Percentiles rank a stretch among this genome's conserved stretches.
These are phyloP conservation scores for Notothenia coriiceps DNA, from an alignment of 2,113 vertebrate species.

Conservation along the genomic window DNA sequence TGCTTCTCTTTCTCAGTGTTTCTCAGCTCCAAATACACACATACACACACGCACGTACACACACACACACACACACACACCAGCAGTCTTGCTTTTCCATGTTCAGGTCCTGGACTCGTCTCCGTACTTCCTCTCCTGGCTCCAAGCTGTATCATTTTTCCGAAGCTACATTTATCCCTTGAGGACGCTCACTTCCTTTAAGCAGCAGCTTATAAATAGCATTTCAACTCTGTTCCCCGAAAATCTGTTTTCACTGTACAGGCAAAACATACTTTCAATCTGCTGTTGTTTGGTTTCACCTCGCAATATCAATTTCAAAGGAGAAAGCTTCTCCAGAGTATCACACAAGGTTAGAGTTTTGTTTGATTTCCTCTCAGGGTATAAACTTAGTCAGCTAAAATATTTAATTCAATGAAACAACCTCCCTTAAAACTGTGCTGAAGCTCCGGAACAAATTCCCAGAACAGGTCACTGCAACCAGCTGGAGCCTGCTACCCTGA, in stretches of 20 bases:
- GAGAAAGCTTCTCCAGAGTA: slow-evolving; percentile 34
- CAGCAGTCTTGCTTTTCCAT: slow-evolving; percentile 75
- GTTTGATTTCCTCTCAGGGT: slow-evolving; percentile 70
- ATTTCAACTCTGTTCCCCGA: slow-evolving; percentile 74
- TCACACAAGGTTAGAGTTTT: slow-evolving; percentile 47
- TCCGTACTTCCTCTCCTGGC: slow-evolving; percentile 81
- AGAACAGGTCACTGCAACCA: slow-evolving; percentile 53
- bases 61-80: too few relatives aligned
- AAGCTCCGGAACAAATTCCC: slow-evolving; percentile 49
- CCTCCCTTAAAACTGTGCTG: slow-evolving; percentile 16
- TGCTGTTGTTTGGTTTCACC: slow-evolving; percentile 63
- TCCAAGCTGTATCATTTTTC: slow-evolving; percentile 85
- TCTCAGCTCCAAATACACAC: too few relatives aligned
- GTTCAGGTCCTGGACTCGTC: slow-evolving; percentile 78
- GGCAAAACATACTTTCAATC: slow-evolving; percentile 73
- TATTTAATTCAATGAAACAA: slow-evolving; percentile 49
- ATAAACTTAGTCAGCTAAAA: slow-evolving; percentile 63
- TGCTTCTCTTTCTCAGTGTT: too few relatives aligned
- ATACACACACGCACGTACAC: neutral
- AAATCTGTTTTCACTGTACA: slow-evolving; percentile 82
- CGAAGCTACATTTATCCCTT: slow-evolving; percentile 82
- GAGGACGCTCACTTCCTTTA: slow-evolving; percentile 84
- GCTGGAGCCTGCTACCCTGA: slow-evolving; percentile 5
- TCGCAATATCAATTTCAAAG: slow-evolving; percentile 74
- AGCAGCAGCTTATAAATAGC: slow-evolving; percentile 85